Base-by-base conservation (phyloP, 2,797 vertebrate genomes). In the Sylvilagus floridanus region DNA sequence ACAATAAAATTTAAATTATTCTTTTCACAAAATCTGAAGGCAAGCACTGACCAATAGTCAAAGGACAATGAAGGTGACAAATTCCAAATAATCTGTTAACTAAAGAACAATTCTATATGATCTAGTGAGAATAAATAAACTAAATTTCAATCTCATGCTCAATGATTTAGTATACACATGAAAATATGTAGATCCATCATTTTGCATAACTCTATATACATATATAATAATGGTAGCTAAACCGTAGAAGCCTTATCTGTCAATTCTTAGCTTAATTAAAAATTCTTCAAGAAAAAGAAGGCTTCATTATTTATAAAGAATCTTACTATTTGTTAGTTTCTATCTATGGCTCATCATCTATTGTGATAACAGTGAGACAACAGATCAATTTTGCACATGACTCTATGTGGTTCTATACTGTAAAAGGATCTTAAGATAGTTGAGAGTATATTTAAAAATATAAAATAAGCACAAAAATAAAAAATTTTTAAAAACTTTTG, bases 91-190 rank as follows among this genome's bases (percentile, higher is more conserved):
- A 26, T 50, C 22, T 63, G 10, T 22, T 63, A 65, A 28, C 72
- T 76, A 35, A 63, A 57, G 62, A 84, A 76, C 21, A 84, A 75
- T 84, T 42, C 50, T 47, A 30, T 52, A 30, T 65, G 19, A 65
- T 13, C 24, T 50, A 65, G 42, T 65, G 26, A 68, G 47, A 75
- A 75, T 35, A 83, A 82, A 32, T 4, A n/a, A 76, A 72, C 72
- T 77, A 88, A 37, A 63, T 75, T 91, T 91, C n/a, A 75, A 54
- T 84, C 66, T 71, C 60, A 42, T 57, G 37, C 50, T 81, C 75
- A 94, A 35, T 71, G 54, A 57, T 30, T 90, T 26, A 50, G 12
- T 26, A 75, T 50, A 60, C 35, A 68, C 22, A 84, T n/a, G 65
- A 30, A 90, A 90, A 73, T 65, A 13, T 4, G 4, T 54, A 73